These are phyloP conservation scores for Drosophila persimilis DNA, from an alignment of 1,140 invertebrate species.

Conservation along the genomic window DNA sequence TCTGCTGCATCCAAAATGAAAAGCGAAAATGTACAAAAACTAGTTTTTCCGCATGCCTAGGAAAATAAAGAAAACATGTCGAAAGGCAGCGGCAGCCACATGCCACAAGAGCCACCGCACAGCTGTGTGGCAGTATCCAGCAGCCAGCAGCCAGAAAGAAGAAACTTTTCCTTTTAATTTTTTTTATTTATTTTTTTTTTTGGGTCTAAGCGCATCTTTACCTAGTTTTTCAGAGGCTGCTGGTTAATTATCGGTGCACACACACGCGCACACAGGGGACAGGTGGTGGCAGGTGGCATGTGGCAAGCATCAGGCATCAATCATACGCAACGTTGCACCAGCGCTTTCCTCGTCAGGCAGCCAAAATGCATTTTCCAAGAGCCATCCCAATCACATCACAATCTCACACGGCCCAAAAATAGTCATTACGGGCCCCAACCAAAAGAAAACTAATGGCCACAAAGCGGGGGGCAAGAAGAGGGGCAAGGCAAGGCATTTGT, in stretches of 20 bases:
- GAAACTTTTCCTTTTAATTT: constrained; percentile 65
- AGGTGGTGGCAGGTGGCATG: constrained; percentile 10
- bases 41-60: constrained; percentile 75
- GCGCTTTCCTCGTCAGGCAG: constrained; percentile 44
- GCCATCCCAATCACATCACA: constrained; percentile 24
- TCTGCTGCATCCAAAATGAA: constrained; percentile 46
- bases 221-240: constrained; percentile 54
- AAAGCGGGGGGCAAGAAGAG: neutral
- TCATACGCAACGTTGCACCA: constrained; percentile 57
- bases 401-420: constrained; percentile 69
- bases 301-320: constrained; percentile 58
- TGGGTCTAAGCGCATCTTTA: constrained; percentile 71
- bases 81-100: constrained; percentile 44
- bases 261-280: constrained; percentile 15
- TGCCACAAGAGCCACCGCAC: too few species aligned
- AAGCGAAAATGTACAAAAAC: constrained; percentile 64
- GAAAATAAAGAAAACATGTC: constrained; percentile 54
- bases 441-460: constrained; percentile 35
- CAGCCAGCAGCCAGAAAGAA: constrained; percentile 36
- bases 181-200: constrained; percentile 25
- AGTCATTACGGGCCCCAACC: constrained; percentile 67
- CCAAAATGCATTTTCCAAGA: constrained; percentile 10
- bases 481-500: constrained; percentile 24
- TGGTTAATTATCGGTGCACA: constrained; percentile 60
- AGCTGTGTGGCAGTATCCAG: neutral